Conservation (phyloP, 2,113 vertebrate genomes). For the Bombycilla garrulus region DNA sequence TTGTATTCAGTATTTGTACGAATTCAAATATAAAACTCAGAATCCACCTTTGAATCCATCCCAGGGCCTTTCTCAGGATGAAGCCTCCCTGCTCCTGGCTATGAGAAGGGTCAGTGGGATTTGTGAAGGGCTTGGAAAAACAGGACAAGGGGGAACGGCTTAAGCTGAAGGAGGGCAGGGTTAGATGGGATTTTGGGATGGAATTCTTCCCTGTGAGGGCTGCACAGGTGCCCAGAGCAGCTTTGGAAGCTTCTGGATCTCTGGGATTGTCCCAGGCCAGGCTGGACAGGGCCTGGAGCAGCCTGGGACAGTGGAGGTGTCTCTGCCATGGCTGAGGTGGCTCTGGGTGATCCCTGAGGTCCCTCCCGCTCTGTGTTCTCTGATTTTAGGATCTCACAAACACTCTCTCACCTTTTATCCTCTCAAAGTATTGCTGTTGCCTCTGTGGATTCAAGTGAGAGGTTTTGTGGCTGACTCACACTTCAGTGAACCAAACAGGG, state of each 20-base stretch:
- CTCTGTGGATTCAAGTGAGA: not conserved
- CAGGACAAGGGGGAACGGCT: not conserved
- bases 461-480: not conserved
- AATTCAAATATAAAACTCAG: not conserved
- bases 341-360: accelerated
- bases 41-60: not conserved
- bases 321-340: not conserved
- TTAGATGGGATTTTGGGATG: accelerated
- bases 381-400: not conserved
- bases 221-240: not conserved
- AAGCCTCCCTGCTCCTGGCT: not conserved
- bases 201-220: accelerated
- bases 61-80: not conserved
- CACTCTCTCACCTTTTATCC: not conserved
- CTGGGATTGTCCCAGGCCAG: not conserved
- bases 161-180: not conserved
- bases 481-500: not conserved
- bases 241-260: not conserved
- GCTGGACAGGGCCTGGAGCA: not conserved
- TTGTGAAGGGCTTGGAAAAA: not conserved
- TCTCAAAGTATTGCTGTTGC: not conserved
- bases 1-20: no score
- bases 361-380: not conserved
- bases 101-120: not conserved
- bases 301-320: not conserved